Evolutionary conservation across 2,797 vertebrate species (phyloP).

Genomic region (Calcarius lapponicus): DNA sequence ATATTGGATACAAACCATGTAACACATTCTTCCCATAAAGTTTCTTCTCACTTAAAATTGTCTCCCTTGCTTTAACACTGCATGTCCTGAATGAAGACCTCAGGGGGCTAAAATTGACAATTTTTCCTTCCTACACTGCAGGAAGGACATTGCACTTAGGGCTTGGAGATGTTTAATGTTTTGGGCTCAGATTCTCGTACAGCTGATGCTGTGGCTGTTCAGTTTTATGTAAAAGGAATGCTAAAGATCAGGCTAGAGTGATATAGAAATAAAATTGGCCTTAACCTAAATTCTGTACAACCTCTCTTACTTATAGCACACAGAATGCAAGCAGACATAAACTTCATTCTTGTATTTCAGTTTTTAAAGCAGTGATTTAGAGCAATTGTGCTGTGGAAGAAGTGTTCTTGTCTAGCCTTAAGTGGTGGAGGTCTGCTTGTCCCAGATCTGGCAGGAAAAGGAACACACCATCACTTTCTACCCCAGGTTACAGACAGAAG

Average conservation of each 20-base stretch:
- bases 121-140: background rate
- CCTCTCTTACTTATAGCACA: background rate
- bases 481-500: background rate
- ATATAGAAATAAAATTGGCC: background rate
- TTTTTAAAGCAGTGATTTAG: background rate
- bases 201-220: background rate
- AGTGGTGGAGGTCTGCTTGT: background rate
- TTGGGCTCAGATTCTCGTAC: background rate
- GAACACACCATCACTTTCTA: background rate
- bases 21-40: background rate
- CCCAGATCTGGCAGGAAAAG: background rate
- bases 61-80: background rate
- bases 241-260: background rate
- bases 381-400: background rate
- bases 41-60: background rate
- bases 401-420: background rate
- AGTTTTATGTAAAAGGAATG: background rate
- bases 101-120: too few relatives aligned
- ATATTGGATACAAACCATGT: background rate
- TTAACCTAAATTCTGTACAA: background rate
- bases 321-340: background rate
- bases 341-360: background rate
- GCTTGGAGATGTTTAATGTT: background rate
- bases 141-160: background rate
- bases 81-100: background rate